phyloP scores from a whole-genome alignment of 2,888 invertebrate genomes.

The Plebejus melissa region DNA sequence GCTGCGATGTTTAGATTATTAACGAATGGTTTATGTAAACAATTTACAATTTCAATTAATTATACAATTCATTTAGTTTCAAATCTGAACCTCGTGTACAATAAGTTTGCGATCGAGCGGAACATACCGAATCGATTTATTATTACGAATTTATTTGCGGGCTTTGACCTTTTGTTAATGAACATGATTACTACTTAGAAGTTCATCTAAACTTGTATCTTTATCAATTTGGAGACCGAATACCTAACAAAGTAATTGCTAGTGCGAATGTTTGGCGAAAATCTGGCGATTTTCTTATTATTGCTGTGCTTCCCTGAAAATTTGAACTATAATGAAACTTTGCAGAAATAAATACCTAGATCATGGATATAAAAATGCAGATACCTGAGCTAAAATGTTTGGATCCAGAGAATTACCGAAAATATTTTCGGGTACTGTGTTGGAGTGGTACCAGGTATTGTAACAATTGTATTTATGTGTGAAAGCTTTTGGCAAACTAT shows the following conservation, averaged over 20 bases:
- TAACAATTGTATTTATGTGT: background rate
- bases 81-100: background rate
- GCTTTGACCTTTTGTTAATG: background rate
- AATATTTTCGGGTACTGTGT: conserved; percentile 61
- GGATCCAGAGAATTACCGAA: conserved; percentile 69
- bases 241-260: background rate
- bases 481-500: background rate
- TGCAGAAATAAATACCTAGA: conserved; percentile 24
- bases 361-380: conserved; percentile 53
- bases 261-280: conserved; percentile 15
- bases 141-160: background rate
- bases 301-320: conserved; percentile 22
- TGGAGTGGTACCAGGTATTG: conserved; percentile 65
- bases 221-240: background rate
- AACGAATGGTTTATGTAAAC: background rate
- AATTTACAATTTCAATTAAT: background rate
- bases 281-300: conserved; percentile 2
- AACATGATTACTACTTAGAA: background rate
- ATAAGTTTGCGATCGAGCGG: background rate
- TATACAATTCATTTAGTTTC: background rate
- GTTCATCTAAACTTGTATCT: background rate
- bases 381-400: conserved; percentile 63
- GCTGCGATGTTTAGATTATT: background rate
- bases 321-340: conserved; percentile 18
- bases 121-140: background rate